Base-by-base conservation (phyloP, 1,140 invertebrate species). In the Trichoplusia ni region DNA sequence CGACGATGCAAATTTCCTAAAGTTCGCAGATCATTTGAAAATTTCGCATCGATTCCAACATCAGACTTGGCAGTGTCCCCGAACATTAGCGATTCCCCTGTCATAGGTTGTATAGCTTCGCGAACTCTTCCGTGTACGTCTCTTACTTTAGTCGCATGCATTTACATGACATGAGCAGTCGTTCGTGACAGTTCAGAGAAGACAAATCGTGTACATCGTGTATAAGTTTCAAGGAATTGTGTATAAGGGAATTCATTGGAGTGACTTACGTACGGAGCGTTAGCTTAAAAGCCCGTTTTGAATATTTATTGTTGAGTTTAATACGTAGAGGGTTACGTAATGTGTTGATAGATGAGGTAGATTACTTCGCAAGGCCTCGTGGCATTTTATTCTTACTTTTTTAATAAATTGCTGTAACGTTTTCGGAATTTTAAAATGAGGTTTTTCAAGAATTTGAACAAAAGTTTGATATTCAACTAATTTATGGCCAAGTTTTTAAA, bases 121-220 rank as follows among this genome's bases (percentile, higher is more conserved):
- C 51, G 19, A 31, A 31, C 38, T 44, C 54, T 42, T 44, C 31
- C 16, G 18, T n/a, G 23, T 40, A 29, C 18, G 18, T 18, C 9
- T 19, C 25, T 0, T 42, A 21, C 54, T 44, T 58, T 58, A 58
- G n/a, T 7, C 9, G 35, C 33, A 35, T 67, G 69, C 60, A 67
- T 71, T 71, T 68, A 65, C 51, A 70, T 65, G 72, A 71, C 61
- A 58, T 23, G 33, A 51, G 47, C 58, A 68, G 31, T 72, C 67
- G 49, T 67, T 64, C 44, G 29, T 65, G 69, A 71, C 68, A 71
- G 66, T 62, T 27, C 38, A 31, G 11, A 29, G 49, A 66, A 73
- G 65, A 71, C 66, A 65, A 71, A 67, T 71, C 65, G 60, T 49
- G 25, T 54, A 27, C 33, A 35, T 35, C 46, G 38, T 38, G 47